phyloP scores from a whole-genome alignment of 1,140 invertebrate genomes.

The Pygmarrhopalites habei region DNA sequence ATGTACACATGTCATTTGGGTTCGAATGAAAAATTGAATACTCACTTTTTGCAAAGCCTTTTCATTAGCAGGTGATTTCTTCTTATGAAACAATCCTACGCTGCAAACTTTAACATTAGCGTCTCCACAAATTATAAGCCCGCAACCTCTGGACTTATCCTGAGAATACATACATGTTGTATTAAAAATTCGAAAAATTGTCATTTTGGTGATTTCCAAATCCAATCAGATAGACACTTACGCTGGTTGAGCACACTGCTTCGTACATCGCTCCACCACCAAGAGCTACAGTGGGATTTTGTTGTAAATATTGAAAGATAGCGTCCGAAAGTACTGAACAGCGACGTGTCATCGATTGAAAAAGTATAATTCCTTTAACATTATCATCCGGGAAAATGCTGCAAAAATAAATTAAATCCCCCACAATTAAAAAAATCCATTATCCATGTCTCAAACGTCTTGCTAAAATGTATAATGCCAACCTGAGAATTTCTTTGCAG shows the following conservation, averaged over 20 bases:
- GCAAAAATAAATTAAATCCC: too few relatives aligned
- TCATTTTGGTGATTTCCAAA: too few relatives aligned
- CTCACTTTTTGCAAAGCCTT: conserved; percentile 15
- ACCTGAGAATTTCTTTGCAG: conserved; percentile 21
- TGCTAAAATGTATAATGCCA: too few relatives aligned
- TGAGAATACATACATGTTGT: too few relatives aligned
- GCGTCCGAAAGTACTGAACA: conserved; percentile 10
- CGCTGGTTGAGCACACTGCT: background rate
- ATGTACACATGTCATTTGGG: too few relatives aligned
- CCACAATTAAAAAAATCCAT: too few relatives aligned
- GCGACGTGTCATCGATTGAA: conserved; percentile 5
- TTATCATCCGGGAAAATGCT: conserved; percentile 25
- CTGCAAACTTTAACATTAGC: conserved; percentile 20
- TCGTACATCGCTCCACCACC: conserved; percentile 38
- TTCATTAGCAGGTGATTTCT: conserved; percentile 20
- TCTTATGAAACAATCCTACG: conserved; percentile 9
- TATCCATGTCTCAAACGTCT: too few relatives aligned
- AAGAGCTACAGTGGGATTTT: conserved; percentile 40
- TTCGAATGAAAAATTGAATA: too few relatives aligned
- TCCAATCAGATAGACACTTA: too few relatives aligned
- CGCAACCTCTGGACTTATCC: conserved; percentile 7
- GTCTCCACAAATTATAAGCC: conserved; percentile 9
- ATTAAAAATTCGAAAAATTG: too few relatives aligned
- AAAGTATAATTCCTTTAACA: conserved; percentile 31
- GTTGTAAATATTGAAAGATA: conserved; percentile 9